Base-by-base conservation (phyloP, 2,113 vertebrate species). In the Sinocyclocheilus anshuiensis region DNA sequence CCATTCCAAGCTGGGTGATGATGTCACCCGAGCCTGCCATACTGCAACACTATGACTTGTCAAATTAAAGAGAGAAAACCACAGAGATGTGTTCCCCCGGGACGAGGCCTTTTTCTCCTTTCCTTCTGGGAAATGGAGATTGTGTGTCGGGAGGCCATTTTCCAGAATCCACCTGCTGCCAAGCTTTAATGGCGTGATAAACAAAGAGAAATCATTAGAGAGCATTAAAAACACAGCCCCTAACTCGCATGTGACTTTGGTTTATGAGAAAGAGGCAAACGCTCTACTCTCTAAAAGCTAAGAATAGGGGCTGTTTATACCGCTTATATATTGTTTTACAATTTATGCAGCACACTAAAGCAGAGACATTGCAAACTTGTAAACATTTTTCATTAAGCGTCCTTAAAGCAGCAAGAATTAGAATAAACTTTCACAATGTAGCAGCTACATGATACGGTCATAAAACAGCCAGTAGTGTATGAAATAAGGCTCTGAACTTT, bases 121-220 rank as follows among this genome's bases (percentile, higher is more conserved):
- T 84, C 71, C 67, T 85, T 80, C 72, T 86, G 72, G 72, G 78
- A 72, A 77, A 81, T 71, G 77, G 61, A 75, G 69, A 48, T 59
- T 67, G 50, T 65, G 33, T 76, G 81, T 71, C 63, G 12, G 81
- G 65, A n/a, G 81, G 81, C 45, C 65, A 36, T 10, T 81, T 84
- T 87, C 81, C 71, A 89, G 77, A 84, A 59, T 86, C 63, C 86
- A 90, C 87, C 88, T 89, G 88, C 85, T 84, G 88, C 87, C 88
- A 89, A 81, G 81, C 71, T 86, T 88, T 82, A 87, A 87, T 85
- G 83, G n/a, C 12, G 26, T 83, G 72, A 86, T 72, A 77, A 86
- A 83, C 75, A 87, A 81, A 81, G 80, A 77, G 79, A 84, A 90
- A 90, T 83, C 79, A 65, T 90, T 81, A 87, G 50, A 79, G 84